These are phyloP conservation scores for Paguma larvata DNA, from an alignment of 2,797 vertebrate species.

Conservation along the genomic window DNA sequence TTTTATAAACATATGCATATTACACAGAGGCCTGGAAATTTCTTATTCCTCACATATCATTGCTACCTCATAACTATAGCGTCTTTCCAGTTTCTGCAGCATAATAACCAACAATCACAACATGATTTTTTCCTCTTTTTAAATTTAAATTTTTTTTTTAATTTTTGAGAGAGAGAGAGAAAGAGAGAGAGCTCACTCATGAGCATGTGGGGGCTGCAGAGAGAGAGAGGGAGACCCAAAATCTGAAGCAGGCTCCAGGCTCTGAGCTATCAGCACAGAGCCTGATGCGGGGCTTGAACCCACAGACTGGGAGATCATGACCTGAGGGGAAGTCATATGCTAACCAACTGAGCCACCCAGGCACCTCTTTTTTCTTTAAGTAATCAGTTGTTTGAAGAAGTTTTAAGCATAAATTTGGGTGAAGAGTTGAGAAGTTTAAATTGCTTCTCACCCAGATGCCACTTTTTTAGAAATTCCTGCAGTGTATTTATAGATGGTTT, in stretches of 20 bases:
- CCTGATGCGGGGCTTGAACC: too few species aligned
- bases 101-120: background rate
- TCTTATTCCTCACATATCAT: background rate
- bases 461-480: background rate
- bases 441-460: background rate
- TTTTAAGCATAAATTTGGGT: constrained; percentile 4
- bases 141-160: background rate
- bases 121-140: background rate
- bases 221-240: too few species aligned
- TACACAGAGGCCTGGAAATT: background rate
- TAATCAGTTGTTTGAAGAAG: background rate
- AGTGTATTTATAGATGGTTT: background rate
- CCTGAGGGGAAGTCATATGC: too few species aligned
- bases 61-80: background rate
- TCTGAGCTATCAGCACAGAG: too few species aligned
- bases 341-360: too few species aligned
- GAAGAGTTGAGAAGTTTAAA: background rate
- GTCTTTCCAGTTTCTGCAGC: background rate
- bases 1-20: background rate
- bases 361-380: background rate
- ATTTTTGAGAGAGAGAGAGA: too few species aligned
- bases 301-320: too few species aligned
- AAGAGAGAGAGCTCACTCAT: too few species aligned
- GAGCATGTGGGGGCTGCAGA: too few species aligned
- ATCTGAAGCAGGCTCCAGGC: too few species aligned